Evolutionary conservation across 2,797 vertebrate genomes (phyloP).

Genomic region (Otolemur crassicaudatus): DNA sequence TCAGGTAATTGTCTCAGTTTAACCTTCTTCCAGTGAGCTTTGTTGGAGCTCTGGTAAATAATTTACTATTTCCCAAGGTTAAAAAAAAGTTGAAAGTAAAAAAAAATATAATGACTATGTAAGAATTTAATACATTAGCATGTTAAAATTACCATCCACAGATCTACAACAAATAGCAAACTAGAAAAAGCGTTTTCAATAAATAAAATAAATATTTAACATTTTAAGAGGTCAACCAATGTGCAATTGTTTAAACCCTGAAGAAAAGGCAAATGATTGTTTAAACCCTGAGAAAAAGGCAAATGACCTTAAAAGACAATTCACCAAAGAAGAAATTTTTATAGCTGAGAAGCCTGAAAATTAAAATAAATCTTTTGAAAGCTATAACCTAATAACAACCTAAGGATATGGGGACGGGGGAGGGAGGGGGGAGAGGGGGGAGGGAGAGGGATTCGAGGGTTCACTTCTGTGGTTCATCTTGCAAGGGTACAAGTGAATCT

Average conservation of each 20-base stretch:
- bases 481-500: no score
- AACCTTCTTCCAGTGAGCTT: neutral
- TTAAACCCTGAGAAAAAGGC: neutral
- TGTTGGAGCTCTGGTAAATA: neutral
- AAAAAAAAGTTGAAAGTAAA: neutral
- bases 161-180: neutral
- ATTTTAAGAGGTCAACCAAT: neutral
- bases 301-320: neutral
- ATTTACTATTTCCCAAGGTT: neutral
- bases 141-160: neutral
- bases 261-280: neutral
- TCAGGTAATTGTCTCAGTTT: neutral
- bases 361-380: no score
- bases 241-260: neutral
- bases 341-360: neutral
- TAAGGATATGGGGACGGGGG: no score
- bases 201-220: neutral
- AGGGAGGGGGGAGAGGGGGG: no score
- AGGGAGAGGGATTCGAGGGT: no score
- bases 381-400: no score
- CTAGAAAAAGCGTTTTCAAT: neutral
- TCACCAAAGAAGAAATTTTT: constrained; percentile 15
- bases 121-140: neutral
- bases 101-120: neutral
- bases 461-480: no score